Conservation (phyloP, 2,888 invertebrate genomes). For the Chalcosyrphus nemorum region DNA sequence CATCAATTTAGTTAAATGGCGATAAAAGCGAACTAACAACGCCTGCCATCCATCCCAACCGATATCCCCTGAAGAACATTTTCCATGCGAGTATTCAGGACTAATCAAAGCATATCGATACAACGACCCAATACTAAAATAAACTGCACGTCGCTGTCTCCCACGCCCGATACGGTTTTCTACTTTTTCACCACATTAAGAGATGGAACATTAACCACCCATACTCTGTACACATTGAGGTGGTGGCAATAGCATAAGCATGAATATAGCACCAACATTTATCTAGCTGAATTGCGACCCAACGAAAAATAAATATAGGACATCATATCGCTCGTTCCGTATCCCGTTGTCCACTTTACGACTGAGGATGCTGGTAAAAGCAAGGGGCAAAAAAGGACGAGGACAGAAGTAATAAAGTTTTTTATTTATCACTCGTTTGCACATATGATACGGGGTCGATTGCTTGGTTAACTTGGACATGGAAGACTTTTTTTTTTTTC, state of each 20-base stretch:
- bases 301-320: slow-evolving; percentile 38
- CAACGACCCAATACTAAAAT: slow-evolving; percentile 14
- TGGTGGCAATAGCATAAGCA: slow-evolving; percentile 1
- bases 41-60: slow-evolving; percentile 9
- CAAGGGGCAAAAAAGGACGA: background rate
- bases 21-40: slow-evolving; percentile 27
- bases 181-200: slow-evolving; percentile 23
- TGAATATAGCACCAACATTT: slow-evolving; percentile 38
- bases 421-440: slow-evolving; percentile 38
- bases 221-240: background rate
- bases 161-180: background rate
- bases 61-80: slow-evolving; percentile 29
- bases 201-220: slow-evolving; percentile 17
- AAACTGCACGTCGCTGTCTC: background rate
- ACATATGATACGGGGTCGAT: slow-evolving; percentile 26
- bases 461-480: slow-evolving; percentile 30
- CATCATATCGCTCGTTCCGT: slow-evolving; percentile 3
- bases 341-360: slow-evolving; percentile 3
- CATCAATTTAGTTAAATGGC: slow-evolving; percentile 20
- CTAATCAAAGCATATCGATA: slow-evolving; percentile 42
- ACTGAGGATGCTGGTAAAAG: slow-evolving; percentile 2
- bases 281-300: slow-evolving; percentile 26
- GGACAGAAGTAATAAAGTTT: slow-evolving; percentile 18
- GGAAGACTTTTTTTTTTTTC: background rate
- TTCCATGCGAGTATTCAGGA: background rate